Evolutionary conservation across 2,888 invertebrate species (phyloP).

Genomic region (Branchipolynoe longqiensis): DNA sequence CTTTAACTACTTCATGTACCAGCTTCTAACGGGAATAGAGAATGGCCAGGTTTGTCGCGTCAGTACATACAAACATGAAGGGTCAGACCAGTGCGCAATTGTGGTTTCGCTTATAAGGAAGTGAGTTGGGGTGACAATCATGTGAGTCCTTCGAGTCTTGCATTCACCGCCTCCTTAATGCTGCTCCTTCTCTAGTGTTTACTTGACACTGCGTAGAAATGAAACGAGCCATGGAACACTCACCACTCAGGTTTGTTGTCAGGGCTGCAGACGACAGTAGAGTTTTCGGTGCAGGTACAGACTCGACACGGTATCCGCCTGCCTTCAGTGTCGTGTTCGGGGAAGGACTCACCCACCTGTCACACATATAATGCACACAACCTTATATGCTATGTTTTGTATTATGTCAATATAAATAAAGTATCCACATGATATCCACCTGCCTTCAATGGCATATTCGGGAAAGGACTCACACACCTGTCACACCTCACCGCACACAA

Average conservation of each 20-base stretch:
- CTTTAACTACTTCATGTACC: too few relatives aligned
- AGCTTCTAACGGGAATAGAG: too few relatives aligned
- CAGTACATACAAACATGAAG: too few relatives aligned
- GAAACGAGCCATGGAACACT: background rate
- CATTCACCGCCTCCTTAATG: too few relatives aligned
- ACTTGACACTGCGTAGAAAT: too few relatives aligned
- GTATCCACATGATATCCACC: background rate
- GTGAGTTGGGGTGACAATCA: too few relatives aligned
- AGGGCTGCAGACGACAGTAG: background rate
- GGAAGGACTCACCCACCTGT: constrained; percentile 38
- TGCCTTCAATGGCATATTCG: background rate
- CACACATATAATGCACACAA: background rate
- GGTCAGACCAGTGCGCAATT: too few relatives aligned
- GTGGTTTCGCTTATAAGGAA: too few relatives aligned
- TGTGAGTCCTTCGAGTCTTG: too few relatives aligned
- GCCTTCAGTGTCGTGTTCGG: background rate
- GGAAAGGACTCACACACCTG: constrained; percentile 35
- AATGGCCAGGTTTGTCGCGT: too few relatives aligned
- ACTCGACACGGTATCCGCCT: background rate
- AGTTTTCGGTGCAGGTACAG: constrained; percentile 3
- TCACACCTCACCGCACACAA: background rate
- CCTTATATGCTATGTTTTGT: background rate
- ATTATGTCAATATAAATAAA: too few relatives aligned
- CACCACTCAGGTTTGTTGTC: constrained; percentile 18
- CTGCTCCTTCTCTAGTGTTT: too few relatives aligned